These are phyloP conservation scores for Perccottus glenii DNA, from an alignment of 2,113 vertebrate genomes.

Conservation along the genomic window DNA sequence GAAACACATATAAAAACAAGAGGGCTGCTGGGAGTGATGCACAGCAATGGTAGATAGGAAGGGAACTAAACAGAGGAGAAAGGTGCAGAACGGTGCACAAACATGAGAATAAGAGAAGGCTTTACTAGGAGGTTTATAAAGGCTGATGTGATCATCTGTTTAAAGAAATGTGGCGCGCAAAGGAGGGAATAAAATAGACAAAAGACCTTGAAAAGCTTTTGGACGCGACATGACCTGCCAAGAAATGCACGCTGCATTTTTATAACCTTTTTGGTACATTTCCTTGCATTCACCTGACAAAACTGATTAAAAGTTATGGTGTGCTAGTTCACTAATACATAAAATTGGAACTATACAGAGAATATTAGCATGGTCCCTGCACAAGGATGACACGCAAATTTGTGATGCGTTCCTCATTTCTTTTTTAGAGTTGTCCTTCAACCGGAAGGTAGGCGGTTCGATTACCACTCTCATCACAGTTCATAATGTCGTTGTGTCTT, in stretches of 20 bases:
- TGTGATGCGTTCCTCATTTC: no score
- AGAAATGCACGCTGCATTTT: not conserved
- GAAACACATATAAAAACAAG: slow-evolving; percentile 34
- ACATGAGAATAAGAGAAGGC: slow-evolving; percentile 14
- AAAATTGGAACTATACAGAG: no score
- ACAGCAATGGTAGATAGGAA: not conserved
- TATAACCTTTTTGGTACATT: not conserved
- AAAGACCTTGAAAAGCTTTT: not conserved
- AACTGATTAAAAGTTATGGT: not conserved
- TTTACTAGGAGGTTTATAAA: not conserved
- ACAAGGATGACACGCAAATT: no score
- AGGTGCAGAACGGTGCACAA: not conserved
- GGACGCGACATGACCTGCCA: not conserved
- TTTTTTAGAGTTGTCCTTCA: no score
- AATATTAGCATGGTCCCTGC: no score
- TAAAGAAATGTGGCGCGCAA: not conserved
- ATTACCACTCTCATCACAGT: no score
- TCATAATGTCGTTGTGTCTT: no score
- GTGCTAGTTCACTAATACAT: no score
- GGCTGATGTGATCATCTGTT: not conserved
- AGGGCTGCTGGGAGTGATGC: slow-evolving; percentile 19
- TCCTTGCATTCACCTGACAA: slow-evolving; percentile 2
- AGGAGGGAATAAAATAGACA: not conserved
- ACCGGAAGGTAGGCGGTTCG: no score
- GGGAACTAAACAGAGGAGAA: not conserved